Percentiles rank a stretch among this genome's conserved stretches.
Evolutionary conservation across 1,140 invertebrate genomes (phyloP).

Genomic region (Neocloeon triangulifer): DNA sequence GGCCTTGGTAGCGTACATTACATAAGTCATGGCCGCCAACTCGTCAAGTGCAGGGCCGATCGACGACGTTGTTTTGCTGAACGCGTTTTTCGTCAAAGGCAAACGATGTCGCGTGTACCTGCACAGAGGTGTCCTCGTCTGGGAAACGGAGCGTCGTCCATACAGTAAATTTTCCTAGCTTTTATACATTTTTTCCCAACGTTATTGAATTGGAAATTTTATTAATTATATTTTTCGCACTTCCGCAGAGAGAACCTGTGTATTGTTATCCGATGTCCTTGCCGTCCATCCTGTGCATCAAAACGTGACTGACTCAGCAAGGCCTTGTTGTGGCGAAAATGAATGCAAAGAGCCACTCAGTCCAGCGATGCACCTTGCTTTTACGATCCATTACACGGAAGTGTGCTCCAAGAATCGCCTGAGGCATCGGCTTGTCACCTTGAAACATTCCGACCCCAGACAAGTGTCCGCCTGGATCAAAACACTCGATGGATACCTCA

Average conservation of each 20-base stretch:
- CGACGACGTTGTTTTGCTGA: slow-evolving; percentile 23
- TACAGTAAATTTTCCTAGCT: slow-evolving; percentile 20
- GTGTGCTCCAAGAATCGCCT: slow-evolving; percentile 29
- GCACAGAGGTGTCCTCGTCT: slow-evolving; percentile 32
- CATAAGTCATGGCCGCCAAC: too few species aligned
- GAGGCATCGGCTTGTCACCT: slow-evolving; percentile 27
- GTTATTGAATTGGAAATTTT: neutral
- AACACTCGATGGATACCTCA: slow-evolving; percentile 26
- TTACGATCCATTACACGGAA: slow-evolving; percentile 37
- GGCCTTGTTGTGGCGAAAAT: too few species aligned
- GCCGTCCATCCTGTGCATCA: neutral
- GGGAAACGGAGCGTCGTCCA: slow-evolving; percentile 32
- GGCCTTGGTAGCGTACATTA: too few species aligned
- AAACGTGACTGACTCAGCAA: too few species aligned
- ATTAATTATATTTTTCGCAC: slow-evolving; percentile 1
- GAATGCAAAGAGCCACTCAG: slow-evolving; percentile 8
- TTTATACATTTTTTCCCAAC: slow-evolving; percentile 1
- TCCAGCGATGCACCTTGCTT: slow-evolving; percentile 19
- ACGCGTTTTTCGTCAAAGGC: slow-evolving; percentile 32
- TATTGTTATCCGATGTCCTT: slow-evolving; percentile 1
- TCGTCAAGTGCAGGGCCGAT: too few species aligned
- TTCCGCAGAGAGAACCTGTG: neutral
- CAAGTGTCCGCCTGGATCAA: slow-evolving; percentile 37
- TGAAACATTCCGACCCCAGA: slow-evolving; percentile 32
- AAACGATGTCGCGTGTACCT: slow-evolving; percentile 39